A percentile compares a stretch with the other conserved stretches of the same genome.
These are phyloP conservation scores for Sinonovacula constricta DNA, from an alignment of 1,140 invertebrate genomes.

Conservation along the genomic window DNA sequence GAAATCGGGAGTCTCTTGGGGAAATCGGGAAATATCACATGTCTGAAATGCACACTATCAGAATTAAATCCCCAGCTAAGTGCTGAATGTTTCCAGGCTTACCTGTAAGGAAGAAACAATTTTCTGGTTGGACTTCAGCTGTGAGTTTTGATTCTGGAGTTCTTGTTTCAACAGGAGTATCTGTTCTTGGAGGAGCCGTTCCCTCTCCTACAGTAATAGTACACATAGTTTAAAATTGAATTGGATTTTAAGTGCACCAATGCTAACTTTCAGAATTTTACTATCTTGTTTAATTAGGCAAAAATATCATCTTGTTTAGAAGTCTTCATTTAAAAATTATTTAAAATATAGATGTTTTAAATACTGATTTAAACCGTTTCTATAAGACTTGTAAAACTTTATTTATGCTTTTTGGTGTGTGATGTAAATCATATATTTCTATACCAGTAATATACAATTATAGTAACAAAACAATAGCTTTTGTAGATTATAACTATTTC, in stretches of 20 bases:
- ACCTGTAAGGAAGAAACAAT: constrained; percentile 68
- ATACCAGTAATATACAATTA: not conserved
- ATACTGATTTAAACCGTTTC: no score
- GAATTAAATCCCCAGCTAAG: not conserved
- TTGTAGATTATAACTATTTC: not conserved
- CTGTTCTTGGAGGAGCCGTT: constrained; percentile 63
- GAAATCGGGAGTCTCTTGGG: no score
- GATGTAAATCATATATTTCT: not conserved
- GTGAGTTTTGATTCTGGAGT: constrained; percentile 63
- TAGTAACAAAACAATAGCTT: not conserved
- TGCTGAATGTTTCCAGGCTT: constrained; percentile 7
- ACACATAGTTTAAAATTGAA: not conserved
- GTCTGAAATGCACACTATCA: not conserved
- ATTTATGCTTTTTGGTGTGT: not conserved
- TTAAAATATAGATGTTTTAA: no score
- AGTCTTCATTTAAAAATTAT: no score
- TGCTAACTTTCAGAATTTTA: no score
- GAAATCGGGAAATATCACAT: not conserved
- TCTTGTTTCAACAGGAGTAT: constrained; percentile 64
- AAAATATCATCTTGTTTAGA: no score
- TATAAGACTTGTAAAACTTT: not conserved
- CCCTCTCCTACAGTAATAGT: constrained; percentile 59
- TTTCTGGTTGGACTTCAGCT: constrained; percentile 69
- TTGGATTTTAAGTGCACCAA: not conserved
- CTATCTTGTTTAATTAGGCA: no score